A percentile compares a stretch with the other conserved stretches of the same genome.
These are phyloP conservation scores for Ischnura elegans DNA, from an alignment of 2,888 invertebrate species.

Conservation along the genomic window DNA sequence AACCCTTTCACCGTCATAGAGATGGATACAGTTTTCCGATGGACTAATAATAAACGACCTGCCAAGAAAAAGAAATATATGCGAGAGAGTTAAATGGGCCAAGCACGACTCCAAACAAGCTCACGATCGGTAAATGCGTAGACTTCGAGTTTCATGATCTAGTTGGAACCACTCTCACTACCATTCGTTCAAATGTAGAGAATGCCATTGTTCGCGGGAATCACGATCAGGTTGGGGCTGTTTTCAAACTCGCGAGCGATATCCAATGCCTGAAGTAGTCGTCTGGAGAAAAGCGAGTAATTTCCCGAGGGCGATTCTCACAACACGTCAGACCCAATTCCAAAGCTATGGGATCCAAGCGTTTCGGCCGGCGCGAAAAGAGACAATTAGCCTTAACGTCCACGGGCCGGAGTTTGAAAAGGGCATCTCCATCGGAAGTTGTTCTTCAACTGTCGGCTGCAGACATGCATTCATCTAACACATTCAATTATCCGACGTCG, in stretches of 20 bases:
- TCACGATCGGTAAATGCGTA: too few species aligned
- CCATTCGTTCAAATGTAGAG: background rate
- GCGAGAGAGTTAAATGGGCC: too few species aligned
- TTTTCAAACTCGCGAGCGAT: background rate
- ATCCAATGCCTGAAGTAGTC: background rate
- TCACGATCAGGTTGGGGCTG: background rate
- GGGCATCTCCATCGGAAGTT: background rate
- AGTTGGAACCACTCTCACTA: background rate
- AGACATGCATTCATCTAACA: background rate
- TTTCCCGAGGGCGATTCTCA: background rate
- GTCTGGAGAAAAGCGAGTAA: background rate
- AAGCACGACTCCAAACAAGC: too few species aligned
- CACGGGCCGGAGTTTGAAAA: background rate
- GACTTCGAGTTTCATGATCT: background rate
- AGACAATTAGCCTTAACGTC: slow-evolving; percentile 18
- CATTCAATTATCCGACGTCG: slow-evolving; percentile 15
- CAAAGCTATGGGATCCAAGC: background rate
- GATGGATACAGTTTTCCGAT: too few species aligned
- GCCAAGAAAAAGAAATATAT: too few species aligned
- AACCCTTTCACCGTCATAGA: too few species aligned
- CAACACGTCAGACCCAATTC: background rate
- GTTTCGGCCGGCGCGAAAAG: background rate
- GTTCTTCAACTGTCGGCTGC: slow-evolving; percentile 11
- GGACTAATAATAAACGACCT: too few species aligned
- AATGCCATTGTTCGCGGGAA: background rate